phyloP scores from a whole-genome alignment of 2,113 vertebrate species.

The Onychostruthus taczanowskii region DNA sequence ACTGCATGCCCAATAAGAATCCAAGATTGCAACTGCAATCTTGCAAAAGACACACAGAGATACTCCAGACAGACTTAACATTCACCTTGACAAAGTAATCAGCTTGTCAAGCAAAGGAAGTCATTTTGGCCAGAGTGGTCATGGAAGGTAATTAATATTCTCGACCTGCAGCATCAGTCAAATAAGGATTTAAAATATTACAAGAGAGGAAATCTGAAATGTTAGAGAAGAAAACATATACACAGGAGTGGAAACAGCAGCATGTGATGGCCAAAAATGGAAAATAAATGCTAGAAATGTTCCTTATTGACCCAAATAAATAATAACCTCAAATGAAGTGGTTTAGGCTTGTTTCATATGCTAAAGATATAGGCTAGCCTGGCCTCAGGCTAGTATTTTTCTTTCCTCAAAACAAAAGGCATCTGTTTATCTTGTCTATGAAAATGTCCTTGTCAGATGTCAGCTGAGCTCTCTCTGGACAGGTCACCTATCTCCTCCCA shows the following conservation, averaged over 20 bases:
- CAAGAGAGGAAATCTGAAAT: neutral
- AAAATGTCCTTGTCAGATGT: neutral
- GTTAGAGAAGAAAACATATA: neutral
- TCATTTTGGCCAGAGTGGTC: neutral
- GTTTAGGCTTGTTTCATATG: neutral
- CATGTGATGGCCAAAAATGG: neutral
- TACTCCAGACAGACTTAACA: neutral
- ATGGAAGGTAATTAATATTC: neutral
- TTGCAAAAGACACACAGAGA: neutral
- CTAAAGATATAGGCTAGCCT: neutral
- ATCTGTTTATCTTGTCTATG: neutral
- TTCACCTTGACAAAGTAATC: slow-evolving; percentile 27
- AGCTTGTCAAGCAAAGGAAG: slow-evolving; percentile 2
- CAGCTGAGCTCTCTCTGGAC: neutral
- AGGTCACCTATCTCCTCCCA: neutral
- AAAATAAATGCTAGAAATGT: neutral
- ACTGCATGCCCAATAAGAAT: neutral
- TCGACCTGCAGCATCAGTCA: neutral
- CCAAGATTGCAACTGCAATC: neutral
- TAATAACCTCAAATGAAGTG: neutral
- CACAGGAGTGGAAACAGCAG: neutral
- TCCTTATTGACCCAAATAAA: neutral
- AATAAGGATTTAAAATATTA: slow-evolving; percentile 18
- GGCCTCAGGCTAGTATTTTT: neutral
- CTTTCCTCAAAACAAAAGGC: neutral